phyloP scores from a whole-genome alignment of 2,888 invertebrate species.

The Homarus gammarus region DNA sequence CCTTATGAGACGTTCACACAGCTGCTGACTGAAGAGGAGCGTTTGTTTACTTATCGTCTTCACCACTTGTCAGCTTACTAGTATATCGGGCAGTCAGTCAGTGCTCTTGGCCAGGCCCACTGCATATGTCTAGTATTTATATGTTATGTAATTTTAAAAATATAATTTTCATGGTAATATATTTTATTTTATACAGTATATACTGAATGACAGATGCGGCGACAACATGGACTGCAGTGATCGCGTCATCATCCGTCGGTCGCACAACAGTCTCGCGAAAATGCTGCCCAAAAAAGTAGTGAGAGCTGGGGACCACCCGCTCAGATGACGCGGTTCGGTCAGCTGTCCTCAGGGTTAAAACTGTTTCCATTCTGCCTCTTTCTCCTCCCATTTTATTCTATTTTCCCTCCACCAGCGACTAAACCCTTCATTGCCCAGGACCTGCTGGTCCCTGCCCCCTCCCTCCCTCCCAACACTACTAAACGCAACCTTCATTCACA shows the following conservation, averaged over 20 bases:
- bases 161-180: too few relatives aligned
- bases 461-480: background rate
- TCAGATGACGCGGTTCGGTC: conserved; percentile 40
- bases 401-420: conserved; percentile 43
- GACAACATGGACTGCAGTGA: too few relatives aligned
- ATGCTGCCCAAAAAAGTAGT: conserved; percentile 12
- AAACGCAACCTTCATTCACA: background rate
- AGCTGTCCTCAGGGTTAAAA: conserved; percentile 52
- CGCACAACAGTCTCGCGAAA: conserved; percentile 23
- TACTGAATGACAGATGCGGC: too few relatives aligned
- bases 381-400: conserved; percentile 57
- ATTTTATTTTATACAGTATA: too few relatives aligned
- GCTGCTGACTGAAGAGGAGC: too few relatives aligned
- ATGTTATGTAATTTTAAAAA: too few relatives aligned
- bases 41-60: too few relatives aligned
- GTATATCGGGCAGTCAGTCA: too few relatives aligned
- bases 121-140: too few relatives aligned
- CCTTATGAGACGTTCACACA: background rate
- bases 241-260: too few relatives aligned
- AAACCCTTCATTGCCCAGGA: conserved; percentile 63
- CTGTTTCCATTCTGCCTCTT: conserved; percentile 57
- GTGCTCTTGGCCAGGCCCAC: too few relatives aligned
- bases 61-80: too few relatives aligned
- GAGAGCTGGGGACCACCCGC: conserved; percentile 46
- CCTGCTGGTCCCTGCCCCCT: background rate